Conservation (phyloP, 1,140 invertebrate genomes). For the Tenebrio molitor region DNA sequence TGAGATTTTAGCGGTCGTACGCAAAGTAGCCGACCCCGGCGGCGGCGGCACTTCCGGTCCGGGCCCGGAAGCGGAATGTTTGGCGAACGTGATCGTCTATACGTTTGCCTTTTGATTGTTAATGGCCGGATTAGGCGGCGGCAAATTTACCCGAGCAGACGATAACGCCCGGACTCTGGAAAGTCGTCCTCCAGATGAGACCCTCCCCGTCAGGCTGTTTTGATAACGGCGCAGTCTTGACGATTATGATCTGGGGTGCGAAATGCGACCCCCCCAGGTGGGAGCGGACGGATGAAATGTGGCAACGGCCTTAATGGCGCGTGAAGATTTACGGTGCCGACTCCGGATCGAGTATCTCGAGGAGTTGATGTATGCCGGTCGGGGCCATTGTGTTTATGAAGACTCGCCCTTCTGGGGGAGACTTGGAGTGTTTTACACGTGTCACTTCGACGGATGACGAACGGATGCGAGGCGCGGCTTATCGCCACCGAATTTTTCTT, state of each 20-base stretch:
- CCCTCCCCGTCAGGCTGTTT: conserved; percentile 17
- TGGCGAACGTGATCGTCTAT: conserved; percentile 16
- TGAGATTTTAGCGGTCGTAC: conserved; percentile 20
- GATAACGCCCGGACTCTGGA: too few species aligned
- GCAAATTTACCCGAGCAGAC: conserved; percentile 5
- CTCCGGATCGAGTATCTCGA: conserved; percentile 36
- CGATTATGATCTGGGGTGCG: conserved; percentile 28
- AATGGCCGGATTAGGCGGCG: background rate
- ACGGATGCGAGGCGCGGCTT: conserved; percentile 35
- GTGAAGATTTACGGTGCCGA: conserved; percentile 47
- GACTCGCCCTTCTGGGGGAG: conserved; percentile 4
- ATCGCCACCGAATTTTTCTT: conserved; percentile 3
- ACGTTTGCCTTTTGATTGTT: background rate
- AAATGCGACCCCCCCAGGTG: conserved; percentile 18
- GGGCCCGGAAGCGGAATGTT: background rate
- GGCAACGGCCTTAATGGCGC: conserved; percentile 49
- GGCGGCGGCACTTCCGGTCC: conserved; percentile 24
- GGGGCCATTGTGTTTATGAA: conserved; percentile 38
- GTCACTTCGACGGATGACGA: conserved; percentile 16
- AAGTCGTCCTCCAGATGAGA: too few species aligned
- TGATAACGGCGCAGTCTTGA: conserved; percentile 8
- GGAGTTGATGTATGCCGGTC: conserved; percentile 30
- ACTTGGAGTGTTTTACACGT: conserved; percentile 23
- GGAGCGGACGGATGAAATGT: conserved; percentile 32
- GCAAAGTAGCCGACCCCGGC: background rate